These are phyloP conservation scores for Campaea margaritaria DNA, from an alignment of 2,888 invertebrate genomes.

Conservation along the genomic window DNA sequence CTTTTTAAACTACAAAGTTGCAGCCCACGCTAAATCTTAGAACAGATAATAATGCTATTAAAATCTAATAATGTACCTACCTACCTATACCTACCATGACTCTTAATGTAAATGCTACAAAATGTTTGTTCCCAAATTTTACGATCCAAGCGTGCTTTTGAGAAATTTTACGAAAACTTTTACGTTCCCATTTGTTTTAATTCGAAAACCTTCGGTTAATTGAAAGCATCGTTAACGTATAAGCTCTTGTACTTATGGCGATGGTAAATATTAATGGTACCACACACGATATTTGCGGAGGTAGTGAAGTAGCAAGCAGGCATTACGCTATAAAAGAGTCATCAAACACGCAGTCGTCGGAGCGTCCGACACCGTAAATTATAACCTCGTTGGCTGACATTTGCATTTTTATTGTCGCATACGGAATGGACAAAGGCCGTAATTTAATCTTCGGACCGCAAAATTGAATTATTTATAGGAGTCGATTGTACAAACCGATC, in stretches of 20 bases:
- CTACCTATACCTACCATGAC: neutral
- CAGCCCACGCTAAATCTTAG: slow-evolving; percentile 33
- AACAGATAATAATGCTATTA: slow-evolving; percentile 27
- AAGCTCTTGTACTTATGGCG: slow-evolving; percentile 25
- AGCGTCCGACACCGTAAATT: slow-evolving; percentile 71
- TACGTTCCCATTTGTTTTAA: slow-evolving; percentile 32
- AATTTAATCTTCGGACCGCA: slow-evolving; percentile 74
- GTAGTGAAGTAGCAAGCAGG: slow-evolving; percentile 48
- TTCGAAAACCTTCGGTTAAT: slow-evolving; percentile 30
- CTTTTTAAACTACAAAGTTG: slow-evolving; percentile 38
- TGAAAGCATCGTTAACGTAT: slow-evolving; percentile 32
- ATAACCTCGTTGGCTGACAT: slow-evolving; percentile 72
- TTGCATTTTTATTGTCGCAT: slow-evolving; percentile 83
- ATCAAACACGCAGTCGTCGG: slow-evolving; percentile 48
- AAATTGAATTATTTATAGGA: slow-evolving; percentile 80
- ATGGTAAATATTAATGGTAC: slow-evolving; percentile 25
- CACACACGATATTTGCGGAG: slow-evolving; percentile 26
- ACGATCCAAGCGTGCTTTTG: slow-evolving; percentile 40
- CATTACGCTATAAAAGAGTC: slow-evolving; percentile 53
- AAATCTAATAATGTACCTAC: slow-evolving; percentile 15
- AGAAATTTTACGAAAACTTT: slow-evolving; percentile 25
- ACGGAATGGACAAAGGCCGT: slow-evolving; percentile 72
- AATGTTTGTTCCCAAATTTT: slow-evolving; percentile 22
- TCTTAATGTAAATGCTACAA: slow-evolving; percentile 19
- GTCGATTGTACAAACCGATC: slow-evolving; percentile 71